A percentile compares a stretch with the other conserved stretches of the same genome.
These are phyloP conservation scores for Leptodactylus fuscus DNA, from an alignment of 2,113 vertebrate species.

Conservation along the genomic window DNA sequence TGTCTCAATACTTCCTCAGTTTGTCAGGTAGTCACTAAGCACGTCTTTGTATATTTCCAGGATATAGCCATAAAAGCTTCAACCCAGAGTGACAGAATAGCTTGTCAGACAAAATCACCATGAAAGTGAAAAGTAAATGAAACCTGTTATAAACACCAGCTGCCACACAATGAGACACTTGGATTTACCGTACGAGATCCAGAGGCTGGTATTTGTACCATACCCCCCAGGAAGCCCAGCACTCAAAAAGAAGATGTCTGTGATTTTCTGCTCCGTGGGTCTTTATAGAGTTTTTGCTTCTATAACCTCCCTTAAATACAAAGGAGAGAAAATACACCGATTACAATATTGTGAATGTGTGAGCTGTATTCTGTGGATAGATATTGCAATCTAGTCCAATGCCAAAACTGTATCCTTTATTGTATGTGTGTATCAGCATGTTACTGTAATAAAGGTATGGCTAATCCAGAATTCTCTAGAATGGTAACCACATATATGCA, in stretches of 20 bases:
- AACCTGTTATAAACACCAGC: neutral
- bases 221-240: slow-evolving; percentile 93
- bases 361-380: no score
- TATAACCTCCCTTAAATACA: slow-evolving; percentile 86
- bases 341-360: neutral
- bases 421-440: neutral
- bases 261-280: slow-evolving; percentile 92
- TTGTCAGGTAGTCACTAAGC: neutral
- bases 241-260: slow-evolving; percentile 88
- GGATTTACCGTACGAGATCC: slow-evolving; percentile 86
- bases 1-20: neutral
- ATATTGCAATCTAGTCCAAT: no score
- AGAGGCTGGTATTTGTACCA: slow-evolving; percentile 98
- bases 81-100: neutral
- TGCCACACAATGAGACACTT: neutral
- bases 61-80: neutral
- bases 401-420: neutral
- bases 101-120: neutral
- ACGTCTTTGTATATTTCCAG: neutral
- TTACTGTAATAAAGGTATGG: neutral
- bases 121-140: neutral
- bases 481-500: neutral
- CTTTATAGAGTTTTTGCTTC: slow-evolving; percentile 90
- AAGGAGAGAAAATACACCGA: slow-evolving; percentile 10
- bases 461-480: no score